Percentiles rank a stretch among this genome's conserved stretches.
These are phyloP conservation scores for Buathra laborator DNA, from an alignment of 2,888 invertebrate species.

Conservation along the genomic window DNA sequence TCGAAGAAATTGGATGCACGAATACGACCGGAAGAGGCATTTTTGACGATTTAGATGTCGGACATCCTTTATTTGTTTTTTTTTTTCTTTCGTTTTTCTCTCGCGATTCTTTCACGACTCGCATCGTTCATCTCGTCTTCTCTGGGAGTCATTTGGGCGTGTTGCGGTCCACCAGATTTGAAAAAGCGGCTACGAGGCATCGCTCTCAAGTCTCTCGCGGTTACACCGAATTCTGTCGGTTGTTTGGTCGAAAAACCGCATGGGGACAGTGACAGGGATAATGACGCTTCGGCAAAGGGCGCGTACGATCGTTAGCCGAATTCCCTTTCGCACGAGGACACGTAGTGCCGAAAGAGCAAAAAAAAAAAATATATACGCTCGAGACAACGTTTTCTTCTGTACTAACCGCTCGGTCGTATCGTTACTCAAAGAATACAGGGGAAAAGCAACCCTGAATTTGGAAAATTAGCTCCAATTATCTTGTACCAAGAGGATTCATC, in stretches of 20 bases:
- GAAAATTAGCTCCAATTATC: constrained; percentile 65
- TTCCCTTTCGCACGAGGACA: constrained; percentile 65
- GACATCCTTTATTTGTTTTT: constrained; percentile 38
- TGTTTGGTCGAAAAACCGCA: constrained; percentile 73
- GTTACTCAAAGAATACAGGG: constrained; percentile 46
- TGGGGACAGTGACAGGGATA: constrained; percentile 75
- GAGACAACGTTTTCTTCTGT: constrained; percentile 61
- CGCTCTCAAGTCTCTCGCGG: constrained; percentile 54
- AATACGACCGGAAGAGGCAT: constrained; percentile 65
- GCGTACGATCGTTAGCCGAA: constrained; percentile 69
- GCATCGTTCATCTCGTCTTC: constrained; percentile 51
- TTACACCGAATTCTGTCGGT: constrained; percentile 69
- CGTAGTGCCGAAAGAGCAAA: constrained; percentile 48
- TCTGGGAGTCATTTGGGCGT: constrained; percentile 52
- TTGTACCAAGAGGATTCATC: constrained; percentile 27
- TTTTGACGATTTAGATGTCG: constrained; percentile 70
- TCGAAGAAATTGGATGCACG: constrained; percentile 46
- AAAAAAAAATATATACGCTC: constrained; percentile 27
- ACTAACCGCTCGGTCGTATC: constrained; percentile 18
- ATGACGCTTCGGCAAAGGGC: constrained; percentile 65
- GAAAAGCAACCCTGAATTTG: constrained; percentile 58
- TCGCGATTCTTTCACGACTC: constrained; percentile 43
- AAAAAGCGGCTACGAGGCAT: constrained; percentile 43
- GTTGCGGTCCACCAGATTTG: constrained; percentile 56
- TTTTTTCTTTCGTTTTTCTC: constrained; percentile 13